These are phyloP conservation scores for Plotosus lineatus DNA, from an alignment of 2,113 vertebrate genomes.

Conservation along the genomic window DNA sequence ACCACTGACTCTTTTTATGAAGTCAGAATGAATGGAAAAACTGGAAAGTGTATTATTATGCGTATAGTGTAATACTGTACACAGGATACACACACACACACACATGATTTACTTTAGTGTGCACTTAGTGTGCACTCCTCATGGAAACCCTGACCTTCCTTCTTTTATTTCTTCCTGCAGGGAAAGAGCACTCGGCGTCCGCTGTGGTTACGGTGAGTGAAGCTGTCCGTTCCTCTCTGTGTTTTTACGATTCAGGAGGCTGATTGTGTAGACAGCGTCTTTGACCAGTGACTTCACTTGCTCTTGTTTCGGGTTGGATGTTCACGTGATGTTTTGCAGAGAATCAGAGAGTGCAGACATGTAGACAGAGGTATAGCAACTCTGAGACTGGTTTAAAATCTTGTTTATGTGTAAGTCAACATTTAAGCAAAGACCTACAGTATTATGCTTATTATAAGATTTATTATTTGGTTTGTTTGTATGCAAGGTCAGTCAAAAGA, in stretches of 20 bases:
- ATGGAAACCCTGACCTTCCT: neutral
- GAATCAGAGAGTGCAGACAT: neutral
- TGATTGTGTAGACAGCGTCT: neutral
- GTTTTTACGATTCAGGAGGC: neutral
- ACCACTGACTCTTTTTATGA: neutral
- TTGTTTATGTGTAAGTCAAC: no score
- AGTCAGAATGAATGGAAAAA: neutral
- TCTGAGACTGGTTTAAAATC: neutral
- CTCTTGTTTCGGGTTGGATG: neutral
- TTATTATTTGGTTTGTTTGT: no score
- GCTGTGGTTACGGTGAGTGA: slow-evolving; percentile 31
- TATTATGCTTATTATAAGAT: no score
- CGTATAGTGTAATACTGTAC: neutral
- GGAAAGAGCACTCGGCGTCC: slow-evolving; percentile 28
- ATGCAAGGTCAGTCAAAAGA: no score
- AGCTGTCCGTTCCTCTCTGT: neutral
- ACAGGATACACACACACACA: no score
- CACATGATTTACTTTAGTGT: neutral
- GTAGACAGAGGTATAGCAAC: neutral
- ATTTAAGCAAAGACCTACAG: no score
- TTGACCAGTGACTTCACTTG: neutral
- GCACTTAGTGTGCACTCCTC: neutral
- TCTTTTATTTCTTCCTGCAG: slow-evolving; percentile 21
- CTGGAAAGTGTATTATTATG: neutral
- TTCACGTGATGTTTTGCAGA: neutral